Conservation (phyloP, 2,113 vertebrate genomes). For the Leucopternis melanops region DNA sequence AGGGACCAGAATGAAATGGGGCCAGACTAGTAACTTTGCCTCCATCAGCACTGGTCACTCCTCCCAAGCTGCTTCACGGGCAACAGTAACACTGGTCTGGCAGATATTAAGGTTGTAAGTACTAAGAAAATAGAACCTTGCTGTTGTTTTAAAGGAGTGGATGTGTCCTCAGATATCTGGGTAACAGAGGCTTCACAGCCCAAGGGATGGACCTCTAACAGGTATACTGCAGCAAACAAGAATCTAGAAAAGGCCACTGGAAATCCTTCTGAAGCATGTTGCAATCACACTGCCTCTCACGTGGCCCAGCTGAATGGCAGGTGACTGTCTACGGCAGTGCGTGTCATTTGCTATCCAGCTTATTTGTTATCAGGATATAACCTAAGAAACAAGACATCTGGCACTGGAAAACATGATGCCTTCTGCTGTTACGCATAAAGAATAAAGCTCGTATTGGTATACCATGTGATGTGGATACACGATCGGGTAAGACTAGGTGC, state of each 20-base stretch:
- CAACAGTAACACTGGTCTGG: background rate
- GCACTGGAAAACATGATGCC: background rate
- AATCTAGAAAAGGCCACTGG: background rate
- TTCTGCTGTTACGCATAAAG: background rate
- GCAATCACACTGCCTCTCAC: rapidly evolving
- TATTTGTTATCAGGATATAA: background rate
- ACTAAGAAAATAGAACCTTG: background rate
- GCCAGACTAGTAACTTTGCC: background rate
- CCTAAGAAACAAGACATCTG: background rate
- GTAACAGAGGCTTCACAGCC: background rate
- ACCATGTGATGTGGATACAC: background rate
- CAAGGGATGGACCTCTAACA: background rate
- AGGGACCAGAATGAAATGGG: background rate
- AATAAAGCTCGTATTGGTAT: background rate
- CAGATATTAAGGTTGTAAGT: background rate
- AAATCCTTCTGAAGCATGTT: background rate
- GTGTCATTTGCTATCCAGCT: background rate
- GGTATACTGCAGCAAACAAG: background rate
- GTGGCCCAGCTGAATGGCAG: background rate
- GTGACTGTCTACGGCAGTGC: rapidly evolving
- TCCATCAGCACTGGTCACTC: background rate
- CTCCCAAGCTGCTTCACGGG: background rate
- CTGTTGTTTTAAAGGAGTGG: background rate
- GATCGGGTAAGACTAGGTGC: background rate
- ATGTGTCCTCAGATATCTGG: background rate